Base-by-base conservation (phyloP, 2,113 vertebrate genomes). In the Eurystomus gularis region DNA sequence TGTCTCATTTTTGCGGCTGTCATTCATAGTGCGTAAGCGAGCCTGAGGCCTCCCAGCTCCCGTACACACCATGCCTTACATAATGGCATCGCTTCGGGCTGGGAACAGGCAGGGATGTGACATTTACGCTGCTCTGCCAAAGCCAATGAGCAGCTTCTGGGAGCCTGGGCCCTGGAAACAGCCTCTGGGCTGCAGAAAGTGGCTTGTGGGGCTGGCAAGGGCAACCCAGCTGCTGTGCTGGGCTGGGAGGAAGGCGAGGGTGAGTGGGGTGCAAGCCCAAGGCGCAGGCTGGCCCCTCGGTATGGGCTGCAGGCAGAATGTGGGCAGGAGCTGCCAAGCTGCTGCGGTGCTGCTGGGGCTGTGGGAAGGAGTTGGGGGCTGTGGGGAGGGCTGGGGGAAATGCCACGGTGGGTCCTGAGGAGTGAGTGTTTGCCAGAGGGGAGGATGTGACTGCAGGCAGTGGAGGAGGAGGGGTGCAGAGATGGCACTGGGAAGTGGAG, bases 1-100 rank as follows among this genome's bases (percentile, higher is more conserved):
- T 13, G 8, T 86, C 82, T 91, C 49, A 78, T 95, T 91, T 96
- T 78, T 96, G 57, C 75, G 89, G 82, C 90, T 88, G 84, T 94
- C 88, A 88, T 69, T 96, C 57, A 52, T 1, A 4, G 60, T 2
- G 11, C 25, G 16, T 83, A 86, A 95, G 39, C 7, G 6, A 91
- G 86, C 94, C 96, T 0, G 1, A 77, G 92, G 96, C 86, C 61
- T 96, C 69, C 90, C 73, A 68, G 90, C 78, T 79, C 86, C 84
- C 3, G 4, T 75, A 49, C 76, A 33, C 77, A 2, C 89, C 77
- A 8, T 0, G 20, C 54, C 69, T 96, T 96, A 97, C 73, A 24
- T 94, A 97, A 97, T 68, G 90, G 88, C 93, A 77, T 88, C 0
- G 28, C 93, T 90, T 10, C 3, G 0, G 96, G 68, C 69, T 8